phyloP scores from a whole-genome alignment of 2,797 vertebrate species.

The Notoglanidium macrostoma region DNA sequence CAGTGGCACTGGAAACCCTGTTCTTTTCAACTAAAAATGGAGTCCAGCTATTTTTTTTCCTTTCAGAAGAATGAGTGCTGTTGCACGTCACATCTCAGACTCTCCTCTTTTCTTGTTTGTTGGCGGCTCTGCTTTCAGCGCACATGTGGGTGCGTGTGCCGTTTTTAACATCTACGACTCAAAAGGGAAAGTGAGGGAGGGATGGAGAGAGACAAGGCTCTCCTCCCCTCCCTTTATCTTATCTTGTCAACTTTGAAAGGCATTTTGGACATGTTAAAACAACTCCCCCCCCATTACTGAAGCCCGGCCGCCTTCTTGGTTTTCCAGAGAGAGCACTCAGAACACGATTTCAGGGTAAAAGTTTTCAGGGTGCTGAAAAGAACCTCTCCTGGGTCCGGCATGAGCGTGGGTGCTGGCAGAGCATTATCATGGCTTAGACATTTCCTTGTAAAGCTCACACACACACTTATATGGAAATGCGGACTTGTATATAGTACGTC shows the following conservation, averaged over 20 bases:
- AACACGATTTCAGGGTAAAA: constrained; percentile 45
- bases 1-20: constrained; percentile 79
- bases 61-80: background rate
- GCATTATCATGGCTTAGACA: constrained; percentile 60
- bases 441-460: background rate
- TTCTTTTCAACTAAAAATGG: constrained; percentile 67
- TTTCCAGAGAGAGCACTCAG: constrained; percentile 37
- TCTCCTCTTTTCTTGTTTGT: background rate
- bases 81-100: background rate
- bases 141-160: constrained; percentile 26
- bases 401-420: constrained; percentile 75
- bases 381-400: constrained; percentile 56
- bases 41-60: background rate
- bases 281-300: constrained; percentile 24
- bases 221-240: constrained; percentile 44
- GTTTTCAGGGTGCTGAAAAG: constrained; percentile 50
- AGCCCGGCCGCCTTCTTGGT: constrained; percentile 8
- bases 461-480: background rate
- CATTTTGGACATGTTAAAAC: constrained; percentile 62
- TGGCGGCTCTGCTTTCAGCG: constrained; percentile 7
- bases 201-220: constrained; percentile 39
- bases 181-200: constrained; percentile 31
- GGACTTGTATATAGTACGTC: background rate
- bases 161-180: constrained; percentile 56
- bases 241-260: constrained; percentile 53